Conservation (phyloP, 2,888 invertebrate genomes). For the Noctua comes region DNA sequence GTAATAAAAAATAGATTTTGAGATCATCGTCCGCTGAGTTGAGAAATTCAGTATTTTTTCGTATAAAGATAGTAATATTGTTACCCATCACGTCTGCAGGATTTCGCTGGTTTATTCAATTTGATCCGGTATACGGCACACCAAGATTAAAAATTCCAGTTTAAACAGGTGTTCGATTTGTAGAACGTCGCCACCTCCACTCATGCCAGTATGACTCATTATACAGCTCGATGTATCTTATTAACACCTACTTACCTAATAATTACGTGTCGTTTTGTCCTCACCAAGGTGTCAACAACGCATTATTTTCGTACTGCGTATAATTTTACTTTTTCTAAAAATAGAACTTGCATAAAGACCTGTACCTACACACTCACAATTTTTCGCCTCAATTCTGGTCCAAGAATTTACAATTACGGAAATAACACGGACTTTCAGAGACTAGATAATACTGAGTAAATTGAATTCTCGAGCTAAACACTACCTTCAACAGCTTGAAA, state of each 20-base stretch:
- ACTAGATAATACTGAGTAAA: neutral
- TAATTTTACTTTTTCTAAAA: neutral
- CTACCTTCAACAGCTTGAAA: neutral
- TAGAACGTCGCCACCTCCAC: neutral
- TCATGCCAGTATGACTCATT: neutral
- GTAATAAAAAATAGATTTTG: neutral
- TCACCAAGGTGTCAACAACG: constrained; percentile 13
- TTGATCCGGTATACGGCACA: neutral
- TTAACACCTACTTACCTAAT: constrained; percentile 3
- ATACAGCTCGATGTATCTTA: constrained; percentile 3
- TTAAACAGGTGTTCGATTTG: neutral
- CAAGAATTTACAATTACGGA: neutral
- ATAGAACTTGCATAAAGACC: neutral
- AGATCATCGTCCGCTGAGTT: neutral
- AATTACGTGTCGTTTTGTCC: constrained; percentile 6
- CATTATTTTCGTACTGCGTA: neutral
- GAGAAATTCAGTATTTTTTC: too few species aligned
- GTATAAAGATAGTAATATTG: neutral
- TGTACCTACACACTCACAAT: too few species aligned
- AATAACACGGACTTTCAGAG: neutral
- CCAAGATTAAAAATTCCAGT: neutral
- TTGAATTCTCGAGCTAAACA: neutral
- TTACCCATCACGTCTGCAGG: neutral
- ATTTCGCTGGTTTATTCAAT: neutral
- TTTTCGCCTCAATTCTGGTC: neutral